Evolutionary conservation across 2,113 vertebrate genomes (phyloP), one percentile per base, ranked within the genome.

Genomic region (Paradoxurus hermaphroditus): DNA sequence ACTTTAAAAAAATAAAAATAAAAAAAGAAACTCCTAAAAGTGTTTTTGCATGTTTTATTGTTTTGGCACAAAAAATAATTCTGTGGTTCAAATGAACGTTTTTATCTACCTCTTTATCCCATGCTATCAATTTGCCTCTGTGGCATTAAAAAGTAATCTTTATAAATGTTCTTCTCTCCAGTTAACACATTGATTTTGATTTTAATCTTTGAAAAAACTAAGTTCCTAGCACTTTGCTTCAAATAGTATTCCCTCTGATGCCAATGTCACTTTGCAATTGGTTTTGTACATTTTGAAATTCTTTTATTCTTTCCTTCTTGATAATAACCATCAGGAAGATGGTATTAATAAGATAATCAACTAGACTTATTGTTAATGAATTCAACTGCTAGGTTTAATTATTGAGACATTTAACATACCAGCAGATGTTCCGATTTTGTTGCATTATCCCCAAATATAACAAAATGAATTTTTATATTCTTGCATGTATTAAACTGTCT

Each of bases 371-470:
- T 98, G 92, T 91, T 98, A 98, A 98, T 98, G 53, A 98, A 98
- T 98, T 98, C 97, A 98, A 90, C 98, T 97, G 96, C 98, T 98
- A 84, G 75, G 97, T 98, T 99, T 98, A 98, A 98, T 98, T 98
- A 98, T 98, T 98, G 98, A 98, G 96, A 98, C 91, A 96, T 94
- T 98, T 98, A 98, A 98, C 94, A 97, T 98, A 97, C 96, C 97
- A 98, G 92, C 96, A 99, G 97, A 98, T 98, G 97, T 98, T 98
- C 98, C 98, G 97, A 93, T 96, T 98, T 98, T 98, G 85, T 98
- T 98, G 98, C 73, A 70, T 98, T 98, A 95, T 98, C 83, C 95
- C 95, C 93, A 93, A 77, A 94, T 73, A 94, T 34, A 93, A 96
- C 96, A 75, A 82, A 94, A 53, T 91, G 12, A 63, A n/a, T 96